phyloP scores from a whole-genome alignment of 2,888 invertebrate species.

The Dryomyza anilis region DNA sequence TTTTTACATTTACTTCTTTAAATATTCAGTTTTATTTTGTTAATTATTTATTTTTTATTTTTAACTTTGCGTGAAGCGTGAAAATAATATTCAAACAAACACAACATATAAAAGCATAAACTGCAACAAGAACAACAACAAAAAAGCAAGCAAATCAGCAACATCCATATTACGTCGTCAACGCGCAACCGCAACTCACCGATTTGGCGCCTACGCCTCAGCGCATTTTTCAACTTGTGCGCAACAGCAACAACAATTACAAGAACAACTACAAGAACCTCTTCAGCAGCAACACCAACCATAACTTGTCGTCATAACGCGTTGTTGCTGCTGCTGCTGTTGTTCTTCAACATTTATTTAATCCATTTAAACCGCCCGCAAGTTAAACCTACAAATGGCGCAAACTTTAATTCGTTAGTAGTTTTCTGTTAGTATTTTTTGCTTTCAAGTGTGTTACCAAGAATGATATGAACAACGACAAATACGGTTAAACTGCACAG shows the following conservation, averaged over 20 bases:
- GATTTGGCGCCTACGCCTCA: conserved; percentile 11
- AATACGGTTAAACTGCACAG: too few relatives aligned
- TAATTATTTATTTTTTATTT: too few relatives aligned
- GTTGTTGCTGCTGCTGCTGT: not conserved
- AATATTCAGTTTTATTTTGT: too few relatives aligned
- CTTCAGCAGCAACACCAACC: not conserved
- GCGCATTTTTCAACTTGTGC: conserved; percentile 3
- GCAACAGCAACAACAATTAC: conserved; percentile 3
- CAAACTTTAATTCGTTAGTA: not conserved
- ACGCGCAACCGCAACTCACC: not conserved
- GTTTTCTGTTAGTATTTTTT: not conserved
- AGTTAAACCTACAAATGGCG: not conserved
- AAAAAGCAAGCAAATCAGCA: not conserved
- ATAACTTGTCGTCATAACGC: not conserved
- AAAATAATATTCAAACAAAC: too few relatives aligned
- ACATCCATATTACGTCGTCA: not conserved
- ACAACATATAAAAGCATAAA: too few relatives aligned
- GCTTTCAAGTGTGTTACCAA: too few relatives aligned
- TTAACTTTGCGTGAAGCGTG: too few relatives aligned
- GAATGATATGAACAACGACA: too few relatives aligned
- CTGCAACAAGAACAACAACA: not conserved
- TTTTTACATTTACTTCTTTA: too few relatives aligned
- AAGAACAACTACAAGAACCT: conserved; percentile 7
- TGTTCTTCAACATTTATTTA: conserved; percentile 5
- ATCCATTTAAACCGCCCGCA: conserved; percentile 15